Evolutionary conservation across 2,888 invertebrate species (phyloP), one percentile per base, ranked within the genome.

Genomic region (Liopterus haemorrhoidalis): DNA sequence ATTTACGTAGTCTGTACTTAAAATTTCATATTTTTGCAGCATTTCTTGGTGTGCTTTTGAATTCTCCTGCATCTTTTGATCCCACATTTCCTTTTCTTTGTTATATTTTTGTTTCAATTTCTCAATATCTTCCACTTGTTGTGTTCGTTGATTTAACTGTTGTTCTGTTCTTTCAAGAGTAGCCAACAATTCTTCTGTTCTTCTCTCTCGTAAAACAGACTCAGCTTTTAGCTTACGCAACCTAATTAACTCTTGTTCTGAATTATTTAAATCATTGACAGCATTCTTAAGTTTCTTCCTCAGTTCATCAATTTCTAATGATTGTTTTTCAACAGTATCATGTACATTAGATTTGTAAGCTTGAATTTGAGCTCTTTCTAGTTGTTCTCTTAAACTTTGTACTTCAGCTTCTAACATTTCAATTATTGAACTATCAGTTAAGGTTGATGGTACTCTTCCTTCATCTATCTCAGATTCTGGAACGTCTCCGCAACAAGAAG

Each of bases 121-220:
- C 52, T 78, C 76, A 49, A 78, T 63, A 52, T 74, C 79, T 61
- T 85, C 83, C 42, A 81, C 72, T 64, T 85, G 85, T 59, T 79
- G 77, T 20, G 83, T 78, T 60, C 82, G 73, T 52, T 80, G 71
- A 49, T 78, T 80, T 41, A 85, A 66, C 66, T 88, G 84, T 54
- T 82, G 80, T 61, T 89, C 87, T 49, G 82, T 85, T 57, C 80
- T 78, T 60, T 89, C 83, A 46, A 89, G 69, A n/a, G 79, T 77
- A 30, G 74, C 75, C 28, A 89, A 73, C 51, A 89, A 68, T 56
- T 89, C 87, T 54, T 88, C 84, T 70, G 88, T 80, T 62, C 82
- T 78, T 56, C 80, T 78, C 60, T 87, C 86, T 50, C 82, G 74
- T 50, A 79, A 70, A 37, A 78, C 74, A 37, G 84, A 80, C 56